phyloP scores from a whole-genome alignment of 2,888 invertebrate genomes.

The Opisthograptis luteolata region DNA sequence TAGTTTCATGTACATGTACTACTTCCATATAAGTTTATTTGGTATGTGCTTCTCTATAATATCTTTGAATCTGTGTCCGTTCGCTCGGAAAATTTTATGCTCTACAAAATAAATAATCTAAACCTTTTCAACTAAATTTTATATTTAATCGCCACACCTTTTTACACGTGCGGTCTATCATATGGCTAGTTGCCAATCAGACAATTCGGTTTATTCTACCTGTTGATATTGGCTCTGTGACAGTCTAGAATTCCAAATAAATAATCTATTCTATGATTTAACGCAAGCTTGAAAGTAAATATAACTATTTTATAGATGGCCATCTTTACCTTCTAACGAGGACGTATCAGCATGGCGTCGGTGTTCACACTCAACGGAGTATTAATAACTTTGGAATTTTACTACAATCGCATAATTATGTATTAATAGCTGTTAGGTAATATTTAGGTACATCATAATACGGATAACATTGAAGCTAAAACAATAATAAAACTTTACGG shows the following conservation, averaged over 20 bases:
- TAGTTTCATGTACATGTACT: too few species aligned
- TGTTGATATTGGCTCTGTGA: slow-evolving; percentile 65
- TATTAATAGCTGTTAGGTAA: too few species aligned
- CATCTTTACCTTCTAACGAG: slow-evolving; percentile 3
- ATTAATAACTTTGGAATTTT: too few species aligned
- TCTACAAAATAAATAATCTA: slow-evolving; percentile 21
- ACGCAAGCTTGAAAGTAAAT: slow-evolving; percentile 32
- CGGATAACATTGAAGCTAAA: too few species aligned
- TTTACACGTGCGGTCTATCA: slow-evolving; percentile 39
- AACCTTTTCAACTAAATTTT: too few species aligned
- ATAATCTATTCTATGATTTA: slow-evolving; percentile 42
- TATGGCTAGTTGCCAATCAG: slow-evolving; percentile 31
- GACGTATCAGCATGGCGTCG: background rate
- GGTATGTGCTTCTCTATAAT: background rate
- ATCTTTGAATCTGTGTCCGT: background rate
- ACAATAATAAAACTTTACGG: too few species aligned
- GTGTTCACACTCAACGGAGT: too few species aligned
- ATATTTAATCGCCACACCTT: slow-evolving; percentile 29
- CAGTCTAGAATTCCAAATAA: slow-evolving; percentile 48
- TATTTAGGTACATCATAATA: too few species aligned
- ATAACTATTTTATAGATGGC: slow-evolving; percentile 33
- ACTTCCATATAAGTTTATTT: too few species aligned
- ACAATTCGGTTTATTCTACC: slow-evolving; percentile 56
- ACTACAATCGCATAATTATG: too few species aligned
- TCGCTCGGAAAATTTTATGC: slow-evolving; percentile 38